Evolutionary conservation across 2,888 invertebrate species (phyloP).

Genomic region (Palloptera scutellata): DNA sequence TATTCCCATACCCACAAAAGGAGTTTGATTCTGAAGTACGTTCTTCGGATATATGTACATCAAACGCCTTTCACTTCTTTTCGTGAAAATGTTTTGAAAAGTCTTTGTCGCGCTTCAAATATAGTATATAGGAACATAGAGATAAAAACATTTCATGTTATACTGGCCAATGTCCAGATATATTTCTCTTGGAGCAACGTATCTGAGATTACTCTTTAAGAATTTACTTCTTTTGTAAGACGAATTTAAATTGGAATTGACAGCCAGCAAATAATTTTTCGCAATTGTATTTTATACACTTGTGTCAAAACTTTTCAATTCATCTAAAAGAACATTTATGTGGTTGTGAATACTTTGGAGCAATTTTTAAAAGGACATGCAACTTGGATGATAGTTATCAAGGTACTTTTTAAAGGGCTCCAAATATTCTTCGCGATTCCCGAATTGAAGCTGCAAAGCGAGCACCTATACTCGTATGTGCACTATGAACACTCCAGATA

Average conservation of each 20-base stretch:
- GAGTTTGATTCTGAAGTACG: background rate
- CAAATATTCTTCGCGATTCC: too few species aligned
- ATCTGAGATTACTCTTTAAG: constrained; percentile 3
- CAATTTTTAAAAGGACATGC: too few species aligned
- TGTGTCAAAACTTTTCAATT: too few species aligned
- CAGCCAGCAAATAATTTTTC: too few species aligned
- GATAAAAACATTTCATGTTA: constrained; percentile 15
- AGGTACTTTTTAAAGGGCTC: too few species aligned
- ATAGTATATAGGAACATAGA: constrained; percentile 5
- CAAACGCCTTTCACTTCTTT: background rate
- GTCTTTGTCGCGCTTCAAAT: background rate
- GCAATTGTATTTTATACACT: too few species aligned
- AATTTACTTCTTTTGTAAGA: constrained; percentile 4
- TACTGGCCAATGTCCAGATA: constrained; percentile 8
- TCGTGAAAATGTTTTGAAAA: constrained; percentile 7
- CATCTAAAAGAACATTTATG: too few species aligned
- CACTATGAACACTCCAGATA: too few species aligned
- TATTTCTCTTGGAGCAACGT: constrained; percentile 11
- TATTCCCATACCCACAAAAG: constrained; percentile 5
- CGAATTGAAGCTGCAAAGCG: too few species aligned
- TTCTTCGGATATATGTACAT: background rate
- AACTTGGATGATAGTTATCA: too few species aligned
- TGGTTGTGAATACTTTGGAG: too few species aligned
- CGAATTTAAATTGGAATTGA: background rate
- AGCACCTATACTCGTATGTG: too few species aligned